Evolutionary conservation across 2,113 vertebrate species (phyloP), one percentile per base, ranked within the genome.

Genomic region (Meleagris gallopavo): DNA sequence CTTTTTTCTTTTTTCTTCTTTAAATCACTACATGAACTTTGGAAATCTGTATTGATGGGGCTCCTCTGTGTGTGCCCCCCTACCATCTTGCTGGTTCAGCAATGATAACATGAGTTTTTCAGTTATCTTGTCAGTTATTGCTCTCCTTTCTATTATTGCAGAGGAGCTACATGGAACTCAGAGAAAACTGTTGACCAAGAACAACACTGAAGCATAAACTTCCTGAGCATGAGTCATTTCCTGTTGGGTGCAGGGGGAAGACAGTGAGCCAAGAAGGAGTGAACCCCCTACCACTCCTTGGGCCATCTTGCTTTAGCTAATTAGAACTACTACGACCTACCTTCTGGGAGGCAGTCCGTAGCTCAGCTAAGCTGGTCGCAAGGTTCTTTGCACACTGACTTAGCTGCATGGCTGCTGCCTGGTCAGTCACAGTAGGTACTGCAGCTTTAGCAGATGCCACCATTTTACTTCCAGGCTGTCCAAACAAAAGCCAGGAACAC

Each of bases 351-450:
- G 99, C 99, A 0, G 99, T 99, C 38, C 99, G 96, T 4, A 99
- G 98, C 95, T 99, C 99, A 1, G 99, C 99, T 92, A 99, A 95
- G 96, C 99, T 99, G 96, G 99, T 99, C 32, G 99, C 99, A 48
- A 99, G 98, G 84, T 99, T 99, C 96, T 99, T 99, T 54, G 99
- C 99, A 95, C 99, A 99, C 72, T 99, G 99, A 89, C 99, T 99
- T 76, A 99, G 97, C 93, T 99, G 99, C 99, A 99, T 99, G 22
- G 99, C 99, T 22, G 99, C 99, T 16, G 99, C 99, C 96, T 99
- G 99, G 83, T 99, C 99, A 6, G 98, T 98, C 93, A 99, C 99
- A 0, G 99, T 99, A 9, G 99, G 99, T 46, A 99, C 99, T 0
- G 99, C 98, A 6, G 99, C 99, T 96, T 99, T 99, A 57, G 99